phyloP scores from a whole-genome alignment of 2,797 vertebrate species.

The Coranthus polyacanthus region DNA sequence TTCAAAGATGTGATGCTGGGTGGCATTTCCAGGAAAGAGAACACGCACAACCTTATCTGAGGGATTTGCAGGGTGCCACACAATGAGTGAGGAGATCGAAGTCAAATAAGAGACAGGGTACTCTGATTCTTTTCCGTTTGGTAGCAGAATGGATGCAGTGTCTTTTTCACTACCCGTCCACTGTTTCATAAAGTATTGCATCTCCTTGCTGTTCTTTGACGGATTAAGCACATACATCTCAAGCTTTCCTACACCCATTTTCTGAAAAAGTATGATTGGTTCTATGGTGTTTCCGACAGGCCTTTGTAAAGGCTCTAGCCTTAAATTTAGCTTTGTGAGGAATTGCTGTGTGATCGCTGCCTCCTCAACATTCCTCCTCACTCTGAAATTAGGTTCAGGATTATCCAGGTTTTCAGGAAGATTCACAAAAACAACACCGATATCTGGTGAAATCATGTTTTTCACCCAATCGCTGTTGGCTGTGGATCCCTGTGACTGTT shows the following conservation, averaged over 20 bases:
- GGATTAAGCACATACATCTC: slow-evolving; percentile 99
- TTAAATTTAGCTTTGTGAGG: slow-evolving; percentile 93
- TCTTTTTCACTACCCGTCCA: slow-evolving; percentile 95
- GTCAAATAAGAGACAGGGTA: slow-evolving; percentile 93
- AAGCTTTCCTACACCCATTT: slow-evolving; percentile 98
- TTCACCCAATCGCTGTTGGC: slow-evolving; percentile 98
- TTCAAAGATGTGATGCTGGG: slow-evolving; percentile 94
- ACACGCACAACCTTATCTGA: slow-evolving; percentile 95
- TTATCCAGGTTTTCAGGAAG: slow-evolving; percentile 92
- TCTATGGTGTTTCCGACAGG: slow-evolving; percentile 90
- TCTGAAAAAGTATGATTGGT: slow-evolving; percentile 96
- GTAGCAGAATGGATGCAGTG: slow-evolving; percentile 89
- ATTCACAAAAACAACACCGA: slow-evolving; percentile 96
- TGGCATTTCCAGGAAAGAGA: slow-evolving; percentile 96
- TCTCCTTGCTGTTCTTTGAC: slow-evolving; percentile 94
- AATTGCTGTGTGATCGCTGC: slow-evolving; percentile 92
- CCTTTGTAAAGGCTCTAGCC: slow-evolving; percentile 92
- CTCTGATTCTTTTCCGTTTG: slow-evolving; percentile 93
- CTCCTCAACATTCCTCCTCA: slow-evolving; percentile 92
- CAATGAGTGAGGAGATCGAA: slow-evolving; percentile 95
- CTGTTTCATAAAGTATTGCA: slow-evolving; percentile 96
- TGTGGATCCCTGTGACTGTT: slow-evolving; percentile 96
- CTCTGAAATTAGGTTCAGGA: slow-evolving; percentile 88
- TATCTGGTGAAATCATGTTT: slow-evolving; percentile 97
- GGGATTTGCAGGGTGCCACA: slow-evolving; percentile 97